Conservation (phyloP, 2,888 invertebrate species). For the Drosophila ezoana region DNA sequence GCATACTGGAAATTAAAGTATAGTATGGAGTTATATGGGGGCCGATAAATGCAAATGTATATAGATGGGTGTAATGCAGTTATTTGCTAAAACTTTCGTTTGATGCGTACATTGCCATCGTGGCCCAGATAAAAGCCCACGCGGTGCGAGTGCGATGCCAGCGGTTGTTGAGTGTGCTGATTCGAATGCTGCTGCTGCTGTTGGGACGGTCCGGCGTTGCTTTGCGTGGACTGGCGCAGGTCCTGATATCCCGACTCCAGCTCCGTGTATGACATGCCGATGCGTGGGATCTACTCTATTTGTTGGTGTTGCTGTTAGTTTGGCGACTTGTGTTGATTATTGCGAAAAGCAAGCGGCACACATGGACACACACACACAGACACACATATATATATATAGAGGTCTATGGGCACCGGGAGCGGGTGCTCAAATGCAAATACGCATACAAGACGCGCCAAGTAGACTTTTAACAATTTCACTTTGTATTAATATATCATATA, state of each 20-base stretch:
- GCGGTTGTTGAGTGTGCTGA: slow-evolving; percentile 37
- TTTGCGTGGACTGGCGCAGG: slow-evolving; percentile 85
- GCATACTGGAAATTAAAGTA: neutral
- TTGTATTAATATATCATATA: neutral
- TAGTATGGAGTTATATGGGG: neutral
- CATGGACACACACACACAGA: slow-evolving; percentile 17
- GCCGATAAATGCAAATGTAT: neutral
- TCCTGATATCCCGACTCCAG: slow-evolving; percentile 97
- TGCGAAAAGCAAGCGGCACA: slow-evolving; percentile 27
- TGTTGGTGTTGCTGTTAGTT: slow-evolving; percentile 25
- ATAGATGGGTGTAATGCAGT: neutral
- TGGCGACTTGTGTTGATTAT: slow-evolving; percentile 17
- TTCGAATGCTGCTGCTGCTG: slow-evolving; percentile 41
- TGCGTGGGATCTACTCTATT: slow-evolving; percentile 5
- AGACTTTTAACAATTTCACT: slow-evolving; percentile 8
- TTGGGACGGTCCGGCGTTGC: slow-evolving; percentile 43
- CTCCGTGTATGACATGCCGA: slow-evolving; percentile 95
- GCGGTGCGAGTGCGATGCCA: slow-evolving; percentile 55
- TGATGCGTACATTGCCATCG: slow-evolving; percentile 87
- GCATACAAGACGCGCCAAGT: slow-evolving; percentile 15
- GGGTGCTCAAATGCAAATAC: slow-evolving; percentile 5
- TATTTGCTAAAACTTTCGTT: slow-evolving; percentile 16
- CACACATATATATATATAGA: slow-evolving; percentile 4
- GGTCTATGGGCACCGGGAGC: slow-evolving; percentile 21
- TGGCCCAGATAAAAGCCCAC: slow-evolving; percentile 90